Base-by-base conservation (phyloP, 2,113 vertebrate genomes). In the Gymnorhina tibicen region DNA sequence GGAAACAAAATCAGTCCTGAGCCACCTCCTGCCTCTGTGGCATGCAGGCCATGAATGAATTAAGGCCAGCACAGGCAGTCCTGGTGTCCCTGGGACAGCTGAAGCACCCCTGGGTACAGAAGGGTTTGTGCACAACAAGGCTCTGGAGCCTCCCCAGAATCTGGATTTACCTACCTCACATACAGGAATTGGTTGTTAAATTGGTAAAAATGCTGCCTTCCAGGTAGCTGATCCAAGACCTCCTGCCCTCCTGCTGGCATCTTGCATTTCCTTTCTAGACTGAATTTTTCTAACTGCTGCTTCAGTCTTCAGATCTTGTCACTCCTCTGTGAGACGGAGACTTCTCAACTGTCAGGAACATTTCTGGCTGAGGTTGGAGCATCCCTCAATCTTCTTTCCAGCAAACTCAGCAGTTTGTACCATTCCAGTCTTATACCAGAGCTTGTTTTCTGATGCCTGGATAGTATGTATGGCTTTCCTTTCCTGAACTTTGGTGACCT, bases 21-120 rank as follows among this genome's bases (percentile, higher is more conserved):
- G 35, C 47, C 47, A 64, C 11, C 41, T 81, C 37, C 77, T 70
- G 26, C 7, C 27, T 6, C 35, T 55, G 46, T 62, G 76, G 13
- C 46, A 32, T 20, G 21, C 46, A 89, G 64, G 17, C 52, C 64
- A 26, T 21, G n/a, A 63, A 15, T 4, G 16, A 6, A 37, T 53
- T 0, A 0, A 58, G 72, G 55, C n/a, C 68, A 84, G 18, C 28
- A 77, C 3, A 4, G 67, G 37, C 2, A 2, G 26, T 55, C 17
- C 46, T 62, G 72, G 50, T 86, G 42, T 39, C 33, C 18, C 16
- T 2, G 2, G 37, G 24, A 27, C 1, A 1, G 46, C 11, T 84
- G 68, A 50, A 81, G 16, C 64, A 53, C 9, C 6, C n/a, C 13
- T 42, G n/a, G 32, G 18, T 39, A 17, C 18, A 35, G 60, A 70